Conservation (phyloP, 2,113 vertebrate genomes). For the Alligator sinensis region DNA sequence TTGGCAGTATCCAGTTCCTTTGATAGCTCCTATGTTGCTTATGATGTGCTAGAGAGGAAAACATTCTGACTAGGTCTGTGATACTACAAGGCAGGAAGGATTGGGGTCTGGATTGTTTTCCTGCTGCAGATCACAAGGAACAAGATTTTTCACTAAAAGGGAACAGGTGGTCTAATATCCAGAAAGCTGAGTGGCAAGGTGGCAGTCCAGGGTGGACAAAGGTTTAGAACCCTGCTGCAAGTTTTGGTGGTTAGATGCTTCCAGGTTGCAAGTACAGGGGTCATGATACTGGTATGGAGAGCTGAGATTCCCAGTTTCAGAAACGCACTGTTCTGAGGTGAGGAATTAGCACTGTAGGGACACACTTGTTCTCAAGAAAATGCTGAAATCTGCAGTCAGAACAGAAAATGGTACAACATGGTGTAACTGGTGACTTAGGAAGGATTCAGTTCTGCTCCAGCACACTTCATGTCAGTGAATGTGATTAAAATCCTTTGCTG, state of each 20-base stretch:
- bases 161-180: not conserved
- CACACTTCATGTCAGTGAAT: not conserved
- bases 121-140: not conserved
- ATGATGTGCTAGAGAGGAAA: not conserved
- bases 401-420: not conserved
- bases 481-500: not conserved
- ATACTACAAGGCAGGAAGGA: not conserved
- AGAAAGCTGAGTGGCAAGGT: not conserved
- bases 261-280: not conserved
- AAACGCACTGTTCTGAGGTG: not conserved
- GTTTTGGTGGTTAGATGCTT: not conserved
- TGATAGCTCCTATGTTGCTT: not conserved
- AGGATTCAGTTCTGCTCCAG: not conserved
- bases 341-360: not conserved
- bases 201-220: not conserved
- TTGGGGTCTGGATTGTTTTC: not conserved
- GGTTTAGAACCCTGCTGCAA: not conserved
- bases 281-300: not conserved
- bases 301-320: not conserved
- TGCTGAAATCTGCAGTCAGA: not conserved
- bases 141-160: not conserved
- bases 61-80: not conserved
- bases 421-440: constrained; percentile 7
- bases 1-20: not conserved
- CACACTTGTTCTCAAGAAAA: not conserved